Base-by-base conservation (phyloP, 2,113 vertebrate species). In the Apus apus region DNA sequence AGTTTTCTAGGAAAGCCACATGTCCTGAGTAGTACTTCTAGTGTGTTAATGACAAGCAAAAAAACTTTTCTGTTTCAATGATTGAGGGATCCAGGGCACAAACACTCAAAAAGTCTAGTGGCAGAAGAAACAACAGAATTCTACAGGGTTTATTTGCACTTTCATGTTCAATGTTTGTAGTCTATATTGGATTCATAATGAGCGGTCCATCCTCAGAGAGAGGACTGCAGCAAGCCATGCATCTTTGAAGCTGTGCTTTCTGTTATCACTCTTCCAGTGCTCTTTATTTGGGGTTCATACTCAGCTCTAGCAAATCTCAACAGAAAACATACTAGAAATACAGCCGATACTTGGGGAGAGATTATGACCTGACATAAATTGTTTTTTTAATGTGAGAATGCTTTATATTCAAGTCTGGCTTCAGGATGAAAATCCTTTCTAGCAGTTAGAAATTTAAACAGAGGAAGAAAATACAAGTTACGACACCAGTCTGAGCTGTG, bases 301-400 rank as follows among this genome's bases (percentile, higher is more conserved):
- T 70, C 72, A 34, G 19, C 48, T 65, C 64, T 71, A 88, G 75
- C 15, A 97, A 92, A 88, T 84, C 62, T 90, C 71, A 48, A 29
- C 43, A 78, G 54, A 82, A n/a, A 43, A 71, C 72, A 85, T 26
- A 85, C 18, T 45, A 95, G 86, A 97, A 96, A 85, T 93, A 86
- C 17, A 90, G 64, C 56, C 34, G 78, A 64, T 94, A 36, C 34
- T 9, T 88, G 19, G 25, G 50, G 36, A 94, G 32, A 78, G 30
- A 93, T 93, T 92, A 61, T 86, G 87, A 92, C 79, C 90, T 12
- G 48, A 94, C 14, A 50, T 73, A 94, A 93, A 87, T 77, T 94
- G 36, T 6, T 93, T 87, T 77, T 57, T 84, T n/a, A n/a, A 45
- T 62, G 67, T 76, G 23, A 72, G 40, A 51, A 65, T 51, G 11